Evolutionary conservation across 2,797 vertebrate genomes (phyloP).

Genomic region (Knipowitschia caucasica): DNA sequence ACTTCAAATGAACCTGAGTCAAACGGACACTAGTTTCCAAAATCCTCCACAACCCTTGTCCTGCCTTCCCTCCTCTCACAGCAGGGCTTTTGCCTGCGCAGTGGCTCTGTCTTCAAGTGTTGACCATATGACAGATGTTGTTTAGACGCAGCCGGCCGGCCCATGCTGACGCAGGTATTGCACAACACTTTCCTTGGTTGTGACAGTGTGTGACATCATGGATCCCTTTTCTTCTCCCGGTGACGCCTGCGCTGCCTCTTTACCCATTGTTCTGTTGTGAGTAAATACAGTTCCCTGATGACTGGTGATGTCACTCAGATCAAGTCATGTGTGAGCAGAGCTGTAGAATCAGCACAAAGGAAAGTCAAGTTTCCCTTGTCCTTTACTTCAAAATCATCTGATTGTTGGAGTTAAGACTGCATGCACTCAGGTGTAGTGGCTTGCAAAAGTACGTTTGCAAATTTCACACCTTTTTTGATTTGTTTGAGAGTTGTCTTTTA

Average conservation of each 20-base stretch:
- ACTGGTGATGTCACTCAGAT: slow-evolving; percentile 61
- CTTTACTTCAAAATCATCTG: no score
- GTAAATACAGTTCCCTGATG: slow-evolving; percentile 60
- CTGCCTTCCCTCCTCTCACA: slow-evolving; percentile 1
- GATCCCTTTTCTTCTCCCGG: slow-evolving; percentile 42
- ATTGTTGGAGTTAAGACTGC: no score
- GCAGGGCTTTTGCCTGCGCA: slow-evolving; percentile 43
- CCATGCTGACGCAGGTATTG: slow-evolving; percentile 63
- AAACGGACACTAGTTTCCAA: no score
- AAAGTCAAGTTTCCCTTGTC: slow-evolving; percentile 69
- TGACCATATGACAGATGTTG: slow-evolving; percentile 54
- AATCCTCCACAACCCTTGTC: slow-evolving; percentile 35
- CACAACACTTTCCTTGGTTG: slow-evolving; percentile 59
- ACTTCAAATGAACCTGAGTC: no score
- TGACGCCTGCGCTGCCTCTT: slow-evolving; percentile 38
- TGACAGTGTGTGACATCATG: slow-evolving; percentile 62
- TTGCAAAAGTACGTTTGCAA: no score
- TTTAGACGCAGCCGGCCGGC: slow-evolving; percentile 50
- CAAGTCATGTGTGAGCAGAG: slow-evolving; percentile 37
- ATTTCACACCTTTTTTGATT: no score
- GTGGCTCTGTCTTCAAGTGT: slow-evolving; percentile 18
- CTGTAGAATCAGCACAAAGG: slow-evolving; percentile 58
- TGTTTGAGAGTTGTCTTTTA: no score
- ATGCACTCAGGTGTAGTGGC: no score
- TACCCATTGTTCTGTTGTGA: slow-evolving; percentile 52